These are phyloP conservation scores for Xiphorhynchus erythropygius DNA, from an alignment of 2,797 vertebrate species.

Conservation along the genomic window DNA sequence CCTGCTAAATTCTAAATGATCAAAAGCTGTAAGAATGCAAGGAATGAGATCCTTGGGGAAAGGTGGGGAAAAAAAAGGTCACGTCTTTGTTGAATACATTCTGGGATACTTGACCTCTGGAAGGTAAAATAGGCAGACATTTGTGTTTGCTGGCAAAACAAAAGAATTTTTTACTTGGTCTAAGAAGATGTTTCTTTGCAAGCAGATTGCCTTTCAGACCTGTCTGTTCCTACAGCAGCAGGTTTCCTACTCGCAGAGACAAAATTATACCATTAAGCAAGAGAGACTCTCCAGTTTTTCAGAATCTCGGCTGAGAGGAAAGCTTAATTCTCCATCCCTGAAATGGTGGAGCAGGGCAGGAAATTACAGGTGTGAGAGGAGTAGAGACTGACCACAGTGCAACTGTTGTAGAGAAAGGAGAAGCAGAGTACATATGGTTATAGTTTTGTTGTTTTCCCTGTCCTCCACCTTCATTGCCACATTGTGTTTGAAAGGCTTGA, in stretches of 20 bases:
- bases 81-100: not conserved
- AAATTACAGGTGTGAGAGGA: not conserved
- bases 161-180: not conserved
- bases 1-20: not conserved
- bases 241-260: not conserved
- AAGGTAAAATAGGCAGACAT: not conserved
- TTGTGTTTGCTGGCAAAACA: not conserved
- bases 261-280: not conserved
- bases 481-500: not conserved
- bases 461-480: not conserved
- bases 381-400: not conserved
- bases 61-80: fast-evolving
- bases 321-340: not conserved
- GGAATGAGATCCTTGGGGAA: not conserved
- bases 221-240: not conserved
- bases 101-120: not conserved
- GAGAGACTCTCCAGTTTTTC: not conserved
- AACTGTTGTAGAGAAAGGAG: not conserved
- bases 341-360: not conserved
- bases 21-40: not conserved
- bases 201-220: not conserved
- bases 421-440: not conserved
- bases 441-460: not conserved
- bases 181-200: not conserved
- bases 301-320: not conserved